phyloP scores from a whole-genome alignment of 2,888 invertebrate species.

The Limnephilus rhombicus region DNA sequence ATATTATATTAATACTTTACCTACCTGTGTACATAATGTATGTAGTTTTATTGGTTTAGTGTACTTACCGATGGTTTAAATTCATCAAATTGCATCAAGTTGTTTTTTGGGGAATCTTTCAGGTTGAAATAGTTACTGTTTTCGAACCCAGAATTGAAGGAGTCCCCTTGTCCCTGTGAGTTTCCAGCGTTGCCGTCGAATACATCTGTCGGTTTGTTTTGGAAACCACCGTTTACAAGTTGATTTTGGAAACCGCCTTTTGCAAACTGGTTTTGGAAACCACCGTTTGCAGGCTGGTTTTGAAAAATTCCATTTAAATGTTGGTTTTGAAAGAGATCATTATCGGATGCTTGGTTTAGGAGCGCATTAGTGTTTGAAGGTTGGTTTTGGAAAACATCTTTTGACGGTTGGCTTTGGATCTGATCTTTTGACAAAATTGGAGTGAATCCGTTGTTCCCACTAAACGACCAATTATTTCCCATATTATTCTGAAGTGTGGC shows the following conservation, averaged over 20 bases:
- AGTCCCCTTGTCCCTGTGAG: not conserved
- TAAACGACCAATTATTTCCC: not conserved
- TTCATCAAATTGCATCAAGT: not conserved
- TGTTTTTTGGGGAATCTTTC: not conserved
- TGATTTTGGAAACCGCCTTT: not conserved
- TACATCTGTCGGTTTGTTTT: not conserved
- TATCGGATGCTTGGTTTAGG: not conserved
- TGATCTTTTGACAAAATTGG: not conserved
- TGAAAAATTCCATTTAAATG: not conserved
- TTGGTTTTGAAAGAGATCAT: not conserved
- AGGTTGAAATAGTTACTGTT: not conserved
- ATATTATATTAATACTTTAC: not conserved
- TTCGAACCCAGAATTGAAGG: not conserved
- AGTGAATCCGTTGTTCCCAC: not conserved
- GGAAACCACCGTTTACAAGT: not conserved
- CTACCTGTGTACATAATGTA: not conserved
- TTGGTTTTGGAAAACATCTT: not conserved
- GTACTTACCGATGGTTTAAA: not conserved
- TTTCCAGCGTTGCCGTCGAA: not conserved
- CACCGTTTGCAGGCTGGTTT: not conserved
- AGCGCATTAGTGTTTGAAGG: not conserved
- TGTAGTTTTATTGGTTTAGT: not conserved
- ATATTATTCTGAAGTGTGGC: not conserved
- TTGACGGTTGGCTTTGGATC: not conserved
- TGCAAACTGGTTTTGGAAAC: not conserved